Conservation (phyloP, 37 sponge, comb jelly and placozoan species). For the Ephydatia muelleri region DNA sequence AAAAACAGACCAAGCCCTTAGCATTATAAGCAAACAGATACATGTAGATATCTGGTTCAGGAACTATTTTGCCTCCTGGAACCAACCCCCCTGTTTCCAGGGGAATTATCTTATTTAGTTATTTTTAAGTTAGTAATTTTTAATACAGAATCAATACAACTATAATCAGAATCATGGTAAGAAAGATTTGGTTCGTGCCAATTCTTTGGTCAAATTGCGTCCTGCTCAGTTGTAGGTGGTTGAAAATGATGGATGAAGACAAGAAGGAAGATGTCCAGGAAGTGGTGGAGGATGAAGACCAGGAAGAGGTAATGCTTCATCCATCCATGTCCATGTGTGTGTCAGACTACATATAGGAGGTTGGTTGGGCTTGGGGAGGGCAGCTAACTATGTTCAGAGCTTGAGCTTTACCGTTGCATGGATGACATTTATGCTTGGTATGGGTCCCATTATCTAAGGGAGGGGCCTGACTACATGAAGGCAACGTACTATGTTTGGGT, state of each 20-base stretch:
- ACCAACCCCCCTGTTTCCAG: slow-evolving; percentile 1
- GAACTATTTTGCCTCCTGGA: slow-evolving; percentile 1
- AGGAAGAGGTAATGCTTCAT: slow-evolving; percentile 1
- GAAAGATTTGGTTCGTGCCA: slow-evolving; percentile 1
- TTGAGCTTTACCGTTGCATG: slow-evolving; percentile 1
- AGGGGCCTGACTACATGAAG: too few species aligned
- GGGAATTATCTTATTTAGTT: background rate
- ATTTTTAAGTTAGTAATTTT: slow-evolving; percentile 1
- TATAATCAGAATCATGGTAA: slow-evolving; percentile 1
- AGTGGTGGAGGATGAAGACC: background rate
- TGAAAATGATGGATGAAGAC: background rate
- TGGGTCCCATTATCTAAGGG: background rate
- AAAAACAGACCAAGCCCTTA: slow-evolving; percentile 1
- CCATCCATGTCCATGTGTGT: background rate
- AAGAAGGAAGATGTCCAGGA: slow-evolving; percentile 1
- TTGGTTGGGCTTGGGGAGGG: slow-evolving; percentile 1
- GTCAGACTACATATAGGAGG: slow-evolving; percentile 1
- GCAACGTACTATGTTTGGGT: too few species aligned
- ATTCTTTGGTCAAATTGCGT: background rate
- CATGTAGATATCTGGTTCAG: slow-evolving; percentile 1
- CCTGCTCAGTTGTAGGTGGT: slow-evolving; percentile 1
- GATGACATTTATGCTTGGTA: slow-evolving; percentile 1
- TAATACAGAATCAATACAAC: slow-evolving; percentile 1
- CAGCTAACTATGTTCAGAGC: background rate
- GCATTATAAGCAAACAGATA: slow-evolving; percentile 1